These are phyloP conservation scores for Palythoa caribaeorum DNA, from an alignment of 92 coral and sea anemone genomes.

Conservation along the genomic window DNA sequence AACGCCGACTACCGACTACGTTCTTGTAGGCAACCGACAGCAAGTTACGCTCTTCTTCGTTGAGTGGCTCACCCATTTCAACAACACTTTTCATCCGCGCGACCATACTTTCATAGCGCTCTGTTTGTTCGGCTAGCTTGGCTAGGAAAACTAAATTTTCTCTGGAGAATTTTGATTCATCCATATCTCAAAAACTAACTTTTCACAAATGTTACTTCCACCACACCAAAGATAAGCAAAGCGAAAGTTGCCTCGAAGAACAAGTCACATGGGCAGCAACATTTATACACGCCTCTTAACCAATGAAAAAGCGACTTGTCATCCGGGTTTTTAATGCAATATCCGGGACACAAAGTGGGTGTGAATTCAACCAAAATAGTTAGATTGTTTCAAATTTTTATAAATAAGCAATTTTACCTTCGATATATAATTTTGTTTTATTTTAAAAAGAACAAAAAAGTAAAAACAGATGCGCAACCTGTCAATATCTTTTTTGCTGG, in stretches of 20 bases:
- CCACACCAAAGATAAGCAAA: slow-evolving; percentile 36
- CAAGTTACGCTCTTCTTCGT: slow-evolving; percentile 92
- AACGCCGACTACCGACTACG: slow-evolving; percentile 99
- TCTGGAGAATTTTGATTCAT: slow-evolving; percentile 48
- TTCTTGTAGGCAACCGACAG: slow-evolving; percentile 99
- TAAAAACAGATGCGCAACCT: too few species aligned
- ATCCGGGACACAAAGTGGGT: slow-evolving; percentile 42
- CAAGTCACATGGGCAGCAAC: slow-evolving; percentile 33
- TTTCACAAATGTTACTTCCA: neutral
- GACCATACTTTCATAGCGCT: slow-evolving; percentile 98
- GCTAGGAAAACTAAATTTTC: slow-evolving; percentile 70
- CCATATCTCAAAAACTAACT: slow-evolving; percentile 32
- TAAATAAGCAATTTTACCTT: slow-evolving; percentile 4
- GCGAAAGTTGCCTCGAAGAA: slow-evolving; percentile 41
- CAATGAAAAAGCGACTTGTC: slow-evolving; percentile 57
- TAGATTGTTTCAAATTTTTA: neutral
- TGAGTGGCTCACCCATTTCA: slow-evolving; percentile 66
- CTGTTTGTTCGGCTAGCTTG: slow-evolving; percentile 95
- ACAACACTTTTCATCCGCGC: slow-evolving; percentile 79
- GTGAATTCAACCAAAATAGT: slow-evolving; percentile 41
- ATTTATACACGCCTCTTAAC: slow-evolving; percentile 20
- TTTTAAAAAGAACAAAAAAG: too few species aligned
- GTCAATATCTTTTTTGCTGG: too few species aligned
- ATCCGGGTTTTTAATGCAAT: slow-evolving; percentile 56
- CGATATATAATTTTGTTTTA: neutral